These are phyloP conservation scores for Hippopotamus amphibius DNA, from an alignment of 2,113 vertebrate genomes.

Conservation along the genomic window DNA sequence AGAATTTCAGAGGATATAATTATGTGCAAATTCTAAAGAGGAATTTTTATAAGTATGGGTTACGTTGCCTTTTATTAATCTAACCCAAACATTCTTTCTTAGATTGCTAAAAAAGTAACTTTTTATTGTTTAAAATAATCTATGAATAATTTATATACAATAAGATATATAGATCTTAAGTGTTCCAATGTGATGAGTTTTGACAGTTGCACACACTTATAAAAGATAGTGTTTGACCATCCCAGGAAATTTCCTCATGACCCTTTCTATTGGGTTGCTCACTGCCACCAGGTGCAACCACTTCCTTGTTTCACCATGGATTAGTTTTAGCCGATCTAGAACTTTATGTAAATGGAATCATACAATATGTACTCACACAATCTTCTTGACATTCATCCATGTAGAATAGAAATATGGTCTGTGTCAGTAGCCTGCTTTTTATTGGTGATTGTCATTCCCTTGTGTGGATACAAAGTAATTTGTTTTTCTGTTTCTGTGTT, in stretches of 20 bases:
- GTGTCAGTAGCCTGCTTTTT: neutral
- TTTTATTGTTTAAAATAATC: conserved; percentile 38
- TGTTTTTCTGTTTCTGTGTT: conserved; percentile 46
- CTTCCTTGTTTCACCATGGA: neutral
- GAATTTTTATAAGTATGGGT: neutral
- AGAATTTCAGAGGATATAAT: conserved; percentile 69
- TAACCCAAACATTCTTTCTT: neutral
- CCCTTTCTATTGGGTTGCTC: neutral
- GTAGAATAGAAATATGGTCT: neutral
- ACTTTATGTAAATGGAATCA: neutral
- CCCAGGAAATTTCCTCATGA: neutral
- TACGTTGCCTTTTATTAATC: neutral
- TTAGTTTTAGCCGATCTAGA: conserved; percentile 14
- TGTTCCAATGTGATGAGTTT: neutral
- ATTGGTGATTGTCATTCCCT: neutral
- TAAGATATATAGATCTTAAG: neutral
- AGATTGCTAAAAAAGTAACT: neutral
- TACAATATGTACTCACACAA: neutral
- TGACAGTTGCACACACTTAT: neutral
- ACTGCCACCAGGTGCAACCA: neutral
- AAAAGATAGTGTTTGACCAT: neutral
- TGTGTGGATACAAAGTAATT: neutral
- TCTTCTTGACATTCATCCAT: neutral
- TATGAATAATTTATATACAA: neutral
- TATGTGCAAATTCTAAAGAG: conserved; percentile 60